Percentiles rank a stretch among this genome's conserved stretches.
Evolutionary conservation across 2,888 invertebrate species (phyloP).

Genomic region (Synergus japonicus): DNA sequence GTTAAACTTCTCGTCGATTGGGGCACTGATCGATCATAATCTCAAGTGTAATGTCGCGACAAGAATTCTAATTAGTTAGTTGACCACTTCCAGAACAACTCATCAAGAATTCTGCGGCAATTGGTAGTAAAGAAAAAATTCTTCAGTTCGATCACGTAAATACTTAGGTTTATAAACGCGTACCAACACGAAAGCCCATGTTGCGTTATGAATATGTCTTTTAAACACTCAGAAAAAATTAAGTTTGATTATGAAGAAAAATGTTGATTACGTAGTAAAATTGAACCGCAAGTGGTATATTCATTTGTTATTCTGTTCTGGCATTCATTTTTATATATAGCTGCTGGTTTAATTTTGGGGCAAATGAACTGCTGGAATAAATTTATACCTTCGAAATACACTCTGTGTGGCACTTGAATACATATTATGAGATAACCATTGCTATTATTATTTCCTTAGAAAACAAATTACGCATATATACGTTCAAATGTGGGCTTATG

Average conservation of each 20-base stretch:
- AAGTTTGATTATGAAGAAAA: too few species aligned
- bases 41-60: slow-evolving; percentile 58
- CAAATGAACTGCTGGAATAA: too few species aligned
- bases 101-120: slow-evolving; percentile 16
- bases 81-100: slow-evolving; percentile 4
- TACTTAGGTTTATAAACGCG: slow-evolving; percentile 19
- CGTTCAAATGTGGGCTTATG: slow-evolving; percentile 11
- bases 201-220: neutral
- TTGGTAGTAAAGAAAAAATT: neutral
- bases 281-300: too few species aligned
- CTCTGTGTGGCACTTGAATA: too few species aligned
- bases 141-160: slow-evolving; percentile 23
- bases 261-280: too few species aligned
- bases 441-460: neutral
- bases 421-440: too few species aligned
- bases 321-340: too few species aligned
- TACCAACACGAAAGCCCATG: slow-evolving; percentile 2
- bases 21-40: slow-evolving; percentile 63
- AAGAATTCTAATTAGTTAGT: slow-evolving; percentile 65
- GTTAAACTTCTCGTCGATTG: slow-evolving; percentile 45
- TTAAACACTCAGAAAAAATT: neutral
- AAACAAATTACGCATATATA: slow-evolving; percentile 46
- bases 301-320: too few species aligned
- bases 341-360: too few species aligned
- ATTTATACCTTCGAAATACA: too few species aligned